Evolutionary conservation across 2,113 vertebrate species (phyloP).

Genomic region (Myodes glareolus): DNA sequence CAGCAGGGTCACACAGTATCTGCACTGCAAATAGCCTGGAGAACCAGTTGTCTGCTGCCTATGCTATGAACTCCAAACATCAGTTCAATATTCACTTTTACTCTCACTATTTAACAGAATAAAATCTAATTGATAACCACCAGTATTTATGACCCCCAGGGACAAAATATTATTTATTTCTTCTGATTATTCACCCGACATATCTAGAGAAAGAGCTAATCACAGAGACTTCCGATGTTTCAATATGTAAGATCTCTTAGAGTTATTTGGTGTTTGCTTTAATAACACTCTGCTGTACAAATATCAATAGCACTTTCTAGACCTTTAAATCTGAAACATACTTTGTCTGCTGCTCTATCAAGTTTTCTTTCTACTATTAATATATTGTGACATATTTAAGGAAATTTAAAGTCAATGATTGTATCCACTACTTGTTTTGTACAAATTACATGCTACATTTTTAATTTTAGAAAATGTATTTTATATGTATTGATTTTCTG

Average conservation of each 20-base stretch:
- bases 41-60: background rate
- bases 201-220: background rate
- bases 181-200: background rate
- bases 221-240: background rate
- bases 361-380: background rate
- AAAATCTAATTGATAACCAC: background rate
- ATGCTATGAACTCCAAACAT: fast-evolving
- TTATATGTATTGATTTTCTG: background rate
- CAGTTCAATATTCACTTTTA: background rate
- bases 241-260: background rate
- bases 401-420: conserved; percentile 8
- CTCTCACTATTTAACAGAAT: background rate
- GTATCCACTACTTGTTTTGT: background rate
- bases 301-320: background rate
- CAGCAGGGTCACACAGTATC: fast-evolving
- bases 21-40: background rate
- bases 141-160: background rate
- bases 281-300: background rate
- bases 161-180: background rate
- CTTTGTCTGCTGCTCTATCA: background rate
- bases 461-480: background rate
- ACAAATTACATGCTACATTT: background rate
- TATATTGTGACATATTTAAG: background rate
- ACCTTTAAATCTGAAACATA: background rate
- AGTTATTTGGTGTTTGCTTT: background rate